A percentile compares a stretch with the other conserved stretches of the same genome.
phyloP scores from a whole-genome alignment of 2,888 invertebrate genomes.

The Netelia fuscicornis region DNA sequence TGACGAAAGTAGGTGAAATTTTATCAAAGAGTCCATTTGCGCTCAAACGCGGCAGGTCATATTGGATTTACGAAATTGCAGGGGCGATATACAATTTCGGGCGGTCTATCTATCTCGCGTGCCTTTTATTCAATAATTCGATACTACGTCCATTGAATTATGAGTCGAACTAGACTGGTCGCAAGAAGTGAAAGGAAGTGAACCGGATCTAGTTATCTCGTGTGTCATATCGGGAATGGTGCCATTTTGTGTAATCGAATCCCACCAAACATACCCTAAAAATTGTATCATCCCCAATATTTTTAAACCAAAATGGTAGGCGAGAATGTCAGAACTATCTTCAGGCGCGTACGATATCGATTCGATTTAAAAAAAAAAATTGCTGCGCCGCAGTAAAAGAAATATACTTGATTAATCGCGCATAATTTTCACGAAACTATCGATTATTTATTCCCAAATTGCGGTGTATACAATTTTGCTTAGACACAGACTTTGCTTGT shows the following conservation, averaged over 20 bases:
- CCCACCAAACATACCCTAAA: neutral
- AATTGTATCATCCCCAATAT: too few relatives aligned
- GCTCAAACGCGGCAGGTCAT: constrained; percentile 35
- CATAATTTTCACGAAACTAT: too few relatives aligned
- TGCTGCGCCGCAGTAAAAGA: too few relatives aligned
- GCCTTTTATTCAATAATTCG: constrained; percentile 32
- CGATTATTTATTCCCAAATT: too few relatives aligned
- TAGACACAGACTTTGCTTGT: too few relatives aligned
- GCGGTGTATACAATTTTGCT: too few relatives aligned
- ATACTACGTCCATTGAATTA: constrained; percentile 30
- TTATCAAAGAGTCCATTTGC: constrained; percentile 62
- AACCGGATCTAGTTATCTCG: constrained; percentile 9
- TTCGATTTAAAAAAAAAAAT: too few relatives aligned
- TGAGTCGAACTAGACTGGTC: constrained; percentile 18
- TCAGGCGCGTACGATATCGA: too few relatives aligned
- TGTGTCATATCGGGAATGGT: constrained; percentile 10
- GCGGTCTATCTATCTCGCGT: constrained; percentile 3
- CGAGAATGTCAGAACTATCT: too few relatives aligned
- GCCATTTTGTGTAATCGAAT: neutral
- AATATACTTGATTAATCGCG: too few relatives aligned
- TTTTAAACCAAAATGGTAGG: too few relatives aligned
- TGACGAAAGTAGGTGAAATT: constrained; percentile 55
- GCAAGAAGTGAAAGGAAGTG: neutral
- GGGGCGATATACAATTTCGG: neutral
- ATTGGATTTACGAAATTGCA: constrained; percentile 52